Percentiles rank a stretch among this genome's conserved stretches.
Evolutionary conservation across 1,140 invertebrate species (phyloP).

Genomic region (Battus philenor): DNA sequence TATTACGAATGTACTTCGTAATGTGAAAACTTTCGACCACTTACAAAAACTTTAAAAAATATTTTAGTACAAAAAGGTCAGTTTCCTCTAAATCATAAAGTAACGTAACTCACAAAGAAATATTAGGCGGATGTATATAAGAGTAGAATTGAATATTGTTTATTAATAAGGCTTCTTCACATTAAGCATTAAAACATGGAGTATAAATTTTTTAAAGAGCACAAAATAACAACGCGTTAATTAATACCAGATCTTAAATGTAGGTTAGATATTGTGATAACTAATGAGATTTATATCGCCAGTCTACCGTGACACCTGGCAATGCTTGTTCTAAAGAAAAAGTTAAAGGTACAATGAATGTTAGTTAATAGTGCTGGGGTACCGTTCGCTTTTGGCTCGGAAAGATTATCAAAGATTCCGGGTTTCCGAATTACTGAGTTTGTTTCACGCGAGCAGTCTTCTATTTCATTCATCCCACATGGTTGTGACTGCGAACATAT

Average conservation of each 20-base stretch:
- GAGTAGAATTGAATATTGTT: not conserved
- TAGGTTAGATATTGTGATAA: conserved; percentile 72
- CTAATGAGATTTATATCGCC: conserved; percentile 64
- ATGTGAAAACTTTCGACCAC: too few relatives aligned
- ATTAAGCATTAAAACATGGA: conserved; percentile 19
- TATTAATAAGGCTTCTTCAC: conserved; percentile 1
- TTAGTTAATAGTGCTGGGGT: conserved; percentile 43
- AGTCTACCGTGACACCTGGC: conserved; percentile 33
- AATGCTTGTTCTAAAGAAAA: conserved; percentile 46
- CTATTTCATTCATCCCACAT: conserved; percentile 32
- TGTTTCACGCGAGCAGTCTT: conserved; percentile 38
- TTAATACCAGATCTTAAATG: conserved; percentile 60
- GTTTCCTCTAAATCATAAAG: too few relatives aligned
- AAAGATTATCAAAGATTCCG: conserved; percentile 36
- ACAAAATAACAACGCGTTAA: conserved; percentile 59
- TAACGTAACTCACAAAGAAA: not conserved
- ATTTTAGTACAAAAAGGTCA: too few relatives aligned
- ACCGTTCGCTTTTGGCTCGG: conserved; percentile 50
- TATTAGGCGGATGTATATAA: not conserved
- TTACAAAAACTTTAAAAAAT: too few relatives aligned
- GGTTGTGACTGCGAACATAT: conserved; percentile 71
- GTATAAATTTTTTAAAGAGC: conserved; percentile 37
- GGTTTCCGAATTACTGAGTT: conserved; percentile 27
- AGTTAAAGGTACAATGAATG: conserved; percentile 63
- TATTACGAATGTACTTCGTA: conserved; percentile 2